Evolutionary conservation across 2,888 invertebrate genomes (phyloP), one percentile per base, ranked within the genome.

Genomic region (Sialis lutaria): DNA sequence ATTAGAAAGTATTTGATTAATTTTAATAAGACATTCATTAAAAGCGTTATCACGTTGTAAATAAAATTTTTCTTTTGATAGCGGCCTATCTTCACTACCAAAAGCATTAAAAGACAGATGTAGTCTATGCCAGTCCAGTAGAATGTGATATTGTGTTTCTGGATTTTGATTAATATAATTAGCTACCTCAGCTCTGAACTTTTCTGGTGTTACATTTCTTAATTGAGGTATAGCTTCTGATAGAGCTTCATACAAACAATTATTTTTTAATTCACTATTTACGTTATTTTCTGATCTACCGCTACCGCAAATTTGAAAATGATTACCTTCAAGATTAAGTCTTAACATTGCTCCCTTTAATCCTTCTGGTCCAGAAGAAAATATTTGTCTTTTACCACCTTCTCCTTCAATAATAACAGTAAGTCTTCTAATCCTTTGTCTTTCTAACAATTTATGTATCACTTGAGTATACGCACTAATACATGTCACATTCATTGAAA

Each of bases 221-320:
- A 42, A 33, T 44, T 48, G 40, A 9, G 40, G 46, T 32, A 49
- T 22, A 3, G 41, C 34, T 30, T 33, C 10, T 32, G 33, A 13
- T 22, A 50, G 12, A 5, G 49, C 35, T 13, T 47, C 47, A 10
- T 49, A 50, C 6, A 49, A 10, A 42, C 48, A 50, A 43, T 50
- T 34, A 45, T 45, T 41, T 4, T 45, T 40, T 9, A 9, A n/a
- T 6, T 13, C 7, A 32, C 31, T 13, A 6, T 37, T 33, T 10
- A 5, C 31, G 22, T 39, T 41, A 39, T 42, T 33, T 5, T 44
- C 10, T 7, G 6, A 7, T 34, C 9, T 34, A 34, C 9, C 9
- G 9, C 13, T 13, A 6, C 41, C 41, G 10, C 22, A 9, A 41
- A 41, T 41, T 12, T 13, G 13, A 34, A 44, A 48, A 33, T 48